Evolutionary conservation across 2,797 vertebrate genomes (phyloP).

Genomic region (Nyctalus aviator): DNA sequence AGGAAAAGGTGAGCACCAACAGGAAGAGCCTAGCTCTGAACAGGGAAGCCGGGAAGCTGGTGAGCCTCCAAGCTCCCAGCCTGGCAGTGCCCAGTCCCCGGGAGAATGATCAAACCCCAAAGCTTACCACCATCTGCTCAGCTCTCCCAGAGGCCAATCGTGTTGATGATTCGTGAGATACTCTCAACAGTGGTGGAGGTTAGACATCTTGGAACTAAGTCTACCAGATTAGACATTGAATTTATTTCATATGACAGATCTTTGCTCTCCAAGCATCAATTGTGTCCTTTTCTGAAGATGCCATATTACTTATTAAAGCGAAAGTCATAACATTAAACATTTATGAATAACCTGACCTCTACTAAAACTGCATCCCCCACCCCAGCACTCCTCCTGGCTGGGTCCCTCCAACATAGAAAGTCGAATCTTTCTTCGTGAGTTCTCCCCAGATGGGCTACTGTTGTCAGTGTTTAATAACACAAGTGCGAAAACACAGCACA

Average conservation of each 20-base stretch:
- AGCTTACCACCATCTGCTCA: no score
- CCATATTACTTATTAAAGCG: constrained; percentile 18
- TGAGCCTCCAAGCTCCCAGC: neutral
- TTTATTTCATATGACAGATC: neutral
- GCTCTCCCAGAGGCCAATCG: neutral
- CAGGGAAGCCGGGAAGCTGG: rapidly evolving
- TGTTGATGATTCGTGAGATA: neutral
- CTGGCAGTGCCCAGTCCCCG: neutral
- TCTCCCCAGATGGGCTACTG: neutral
- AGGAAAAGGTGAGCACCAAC: neutral
- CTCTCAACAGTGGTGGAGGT: neutral
- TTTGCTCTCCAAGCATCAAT: neutral
- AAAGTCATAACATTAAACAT: neutral
- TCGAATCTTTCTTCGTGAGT: neutral
- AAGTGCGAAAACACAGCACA: neutral
- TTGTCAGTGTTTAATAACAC: neutral
- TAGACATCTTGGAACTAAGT: constrained; percentile 11
- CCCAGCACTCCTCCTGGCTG: neutral
- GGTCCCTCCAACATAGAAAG: neutral
- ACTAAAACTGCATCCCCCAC: neutral
- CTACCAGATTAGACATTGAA: no score
- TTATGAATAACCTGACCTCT: neutral
- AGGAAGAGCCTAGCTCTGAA: neutral
- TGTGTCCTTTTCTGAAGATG: neutral
- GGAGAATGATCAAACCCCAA: neutral